Base-by-base conservation (phyloP, 1,140 invertebrate species). In the Drosophila malerkotliana region DNA sequence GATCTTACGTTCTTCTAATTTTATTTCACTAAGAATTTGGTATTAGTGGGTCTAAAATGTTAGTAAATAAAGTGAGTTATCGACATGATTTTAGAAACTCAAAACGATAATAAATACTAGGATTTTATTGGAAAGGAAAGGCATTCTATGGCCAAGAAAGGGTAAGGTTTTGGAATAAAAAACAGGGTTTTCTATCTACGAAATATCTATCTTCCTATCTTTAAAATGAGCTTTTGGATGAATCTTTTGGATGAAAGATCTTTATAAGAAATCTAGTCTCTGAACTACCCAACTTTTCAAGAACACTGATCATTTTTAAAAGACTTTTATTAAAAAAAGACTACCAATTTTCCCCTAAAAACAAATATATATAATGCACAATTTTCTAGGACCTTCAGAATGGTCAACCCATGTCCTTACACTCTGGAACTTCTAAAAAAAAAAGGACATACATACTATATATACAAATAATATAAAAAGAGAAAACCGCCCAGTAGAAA, bases 401-500 rank as follows among this genome's bases (percentile, higher is more conserved):
- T 62, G 51, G 67, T 56, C 34, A 32, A n/a, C 12, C 26, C 39
- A 64, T 18, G 55, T 71, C 54, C 41, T 34, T 37, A 41, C 55
- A n/a, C 53, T 32, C 47, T 54, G 9, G 80, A 67, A 59, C 24
- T 51, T 55, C 1, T 8, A 6, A 34, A 49, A 37, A 37, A 64
- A 49, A 21, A 64, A 41, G 14, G 18, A n/a, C n/a, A n/a, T n/a
- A 18, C 15, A 18, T 18, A 18, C 15, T 18, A 18, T 9, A 15
- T 1, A 21, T n/a, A 30, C 47, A 66, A 69, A 55, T 21, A 56
- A 52, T 52, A 39, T 32, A 56, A 54, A 14, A 41, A 39, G 15
- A 51, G 28, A 39, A 57, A 57, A 54, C 59, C 59, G 18, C 44
- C 56, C 55, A 61, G 34, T 59, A 58, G n/a, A 74, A 74, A 74